phyloP scores from a whole-genome alignment of 2,888 invertebrate genomes.

The Microplitis manilae region DNA sequence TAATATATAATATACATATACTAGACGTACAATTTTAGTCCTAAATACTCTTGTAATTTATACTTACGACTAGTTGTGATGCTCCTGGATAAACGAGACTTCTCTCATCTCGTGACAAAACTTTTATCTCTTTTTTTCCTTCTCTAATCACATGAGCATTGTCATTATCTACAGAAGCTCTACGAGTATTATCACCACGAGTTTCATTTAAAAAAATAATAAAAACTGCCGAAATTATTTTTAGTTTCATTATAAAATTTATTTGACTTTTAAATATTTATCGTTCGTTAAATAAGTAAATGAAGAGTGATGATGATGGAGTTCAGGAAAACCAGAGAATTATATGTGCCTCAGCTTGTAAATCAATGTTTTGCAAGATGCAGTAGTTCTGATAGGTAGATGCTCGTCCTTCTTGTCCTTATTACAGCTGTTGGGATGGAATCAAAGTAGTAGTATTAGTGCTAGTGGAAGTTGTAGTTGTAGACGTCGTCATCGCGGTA shows the following conservation, averaged over 20 bases:
- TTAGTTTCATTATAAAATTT: too few relatives aligned
- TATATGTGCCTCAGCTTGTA: conserved; percentile 31
- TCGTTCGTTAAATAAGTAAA: conserved; percentile 3
- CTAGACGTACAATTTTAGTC: neutral
- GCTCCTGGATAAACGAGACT: conserved; percentile 59
- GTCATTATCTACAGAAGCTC: too few relatives aligned
- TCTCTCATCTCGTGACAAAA: conserved; percentile 48
- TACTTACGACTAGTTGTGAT: conserved; percentile 62
- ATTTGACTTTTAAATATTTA: too few relatives aligned
- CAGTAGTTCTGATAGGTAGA: neutral
- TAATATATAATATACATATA: neutral
- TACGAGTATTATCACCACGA: too few relatives aligned
- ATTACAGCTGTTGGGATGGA: neutral
- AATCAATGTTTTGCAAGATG: conserved; percentile 30
- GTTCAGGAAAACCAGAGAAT: conserved; percentile 25
- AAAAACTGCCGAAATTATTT: too few relatives aligned
- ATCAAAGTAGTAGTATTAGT: neutral
- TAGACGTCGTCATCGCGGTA: conserved; percentile 45
- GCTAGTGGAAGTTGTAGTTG: conserved; percentile 15
- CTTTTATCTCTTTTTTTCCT: too few relatives aligned
- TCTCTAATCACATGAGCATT: too few relatives aligned
- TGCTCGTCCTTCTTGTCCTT: neutral
- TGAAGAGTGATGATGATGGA: conserved; percentile 31
- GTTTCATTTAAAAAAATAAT: too few relatives aligned
- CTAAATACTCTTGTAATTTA: conserved; percentile 23